These are phyloP conservation scores for Drosophila aff. DNA, from an alignment of 1,140 invertebrate genomes.

Conservation along the genomic window DNA sequence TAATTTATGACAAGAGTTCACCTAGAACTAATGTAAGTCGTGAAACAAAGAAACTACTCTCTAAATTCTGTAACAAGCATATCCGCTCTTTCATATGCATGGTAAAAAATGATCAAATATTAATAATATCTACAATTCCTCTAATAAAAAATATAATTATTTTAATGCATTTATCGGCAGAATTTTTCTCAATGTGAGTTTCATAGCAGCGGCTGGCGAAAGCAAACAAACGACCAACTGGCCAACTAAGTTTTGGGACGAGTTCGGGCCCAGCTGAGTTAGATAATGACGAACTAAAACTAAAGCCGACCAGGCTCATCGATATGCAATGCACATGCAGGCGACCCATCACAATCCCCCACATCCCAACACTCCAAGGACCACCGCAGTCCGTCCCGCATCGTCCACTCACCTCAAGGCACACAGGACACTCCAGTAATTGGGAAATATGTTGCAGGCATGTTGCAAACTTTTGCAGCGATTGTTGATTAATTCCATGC, in stretches of 20 bases:
- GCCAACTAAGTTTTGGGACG: conserved; percentile 64
- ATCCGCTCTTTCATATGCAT: background rate
- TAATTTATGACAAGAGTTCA: no score
- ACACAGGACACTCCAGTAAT: conserved; percentile 86
- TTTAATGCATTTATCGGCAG: background rate
- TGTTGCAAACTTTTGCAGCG: conserved; percentile 85
- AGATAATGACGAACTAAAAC: conserved; percentile 79
- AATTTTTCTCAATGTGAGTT: background rate
- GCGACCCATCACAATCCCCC: background rate
- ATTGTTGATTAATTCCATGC: conserved; percentile 83
- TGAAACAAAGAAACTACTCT: no score
- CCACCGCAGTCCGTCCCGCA: conserved; percentile 7
- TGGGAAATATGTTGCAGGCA: conserved; percentile 85
- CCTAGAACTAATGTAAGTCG: no score
- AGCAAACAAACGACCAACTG: conserved; percentile 70
- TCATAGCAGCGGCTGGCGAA: conserved; percentile 49
- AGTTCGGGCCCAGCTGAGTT: conserved; percentile 56
- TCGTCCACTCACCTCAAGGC: conserved; percentile 84
- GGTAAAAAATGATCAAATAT: background rate
- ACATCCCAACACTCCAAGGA: conserved; percentile 6
- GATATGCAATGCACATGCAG: conserved; percentile 76
- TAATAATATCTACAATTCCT: background rate
- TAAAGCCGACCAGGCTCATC: conserved; percentile 72
- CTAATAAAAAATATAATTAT: background rate
- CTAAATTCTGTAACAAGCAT: background rate